These are phyloP conservation scores for Mythimna ferrago DNA, from an alignment of 2,888 invertebrate genomes.

Conservation along the genomic window DNA sequence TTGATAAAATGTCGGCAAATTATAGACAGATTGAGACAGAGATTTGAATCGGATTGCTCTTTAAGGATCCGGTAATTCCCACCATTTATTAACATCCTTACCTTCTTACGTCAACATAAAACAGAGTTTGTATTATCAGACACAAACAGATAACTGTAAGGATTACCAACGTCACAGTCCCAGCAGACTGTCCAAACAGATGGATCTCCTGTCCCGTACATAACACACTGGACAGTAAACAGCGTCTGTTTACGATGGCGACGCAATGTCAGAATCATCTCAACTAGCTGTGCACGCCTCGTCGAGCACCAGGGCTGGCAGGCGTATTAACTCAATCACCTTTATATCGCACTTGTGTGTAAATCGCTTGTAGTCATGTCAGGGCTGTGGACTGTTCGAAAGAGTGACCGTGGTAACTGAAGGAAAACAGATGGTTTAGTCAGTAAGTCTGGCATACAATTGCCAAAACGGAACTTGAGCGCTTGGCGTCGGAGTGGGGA, in stretches of 20 bases:
- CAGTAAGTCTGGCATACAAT: no score
- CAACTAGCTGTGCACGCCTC: constrained; percentile 18
- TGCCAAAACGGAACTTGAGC: no score
- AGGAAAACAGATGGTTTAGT: no score
- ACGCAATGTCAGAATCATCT: constrained; percentile 47
- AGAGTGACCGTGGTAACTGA: no score
- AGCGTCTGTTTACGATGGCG: constrained; percentile 41
- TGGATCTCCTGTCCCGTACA: constrained; percentile 36
- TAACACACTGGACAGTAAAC: constrained; percentile 33
- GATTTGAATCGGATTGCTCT: background rate
- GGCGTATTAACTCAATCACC: background rate
- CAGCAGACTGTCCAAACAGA: constrained; percentile 22
- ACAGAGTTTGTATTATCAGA: background rate
- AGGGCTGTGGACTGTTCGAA: no score
- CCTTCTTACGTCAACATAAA: background rate
- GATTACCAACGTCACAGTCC: background rate
- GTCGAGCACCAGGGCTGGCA: constrained; percentile 24
- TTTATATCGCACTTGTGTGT: no score
- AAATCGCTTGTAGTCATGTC: no score
- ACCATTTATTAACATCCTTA: no score
- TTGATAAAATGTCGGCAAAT: no score
- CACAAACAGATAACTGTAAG: background rate
- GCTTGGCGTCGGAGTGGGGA: no score
- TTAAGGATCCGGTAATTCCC: background rate
- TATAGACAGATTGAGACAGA: background rate